Percentiles rank a stretch among this genome's conserved stretches.
Conservation (phyloP, 2,888 invertebrate species). For the Andrena bucephala region DNA sequence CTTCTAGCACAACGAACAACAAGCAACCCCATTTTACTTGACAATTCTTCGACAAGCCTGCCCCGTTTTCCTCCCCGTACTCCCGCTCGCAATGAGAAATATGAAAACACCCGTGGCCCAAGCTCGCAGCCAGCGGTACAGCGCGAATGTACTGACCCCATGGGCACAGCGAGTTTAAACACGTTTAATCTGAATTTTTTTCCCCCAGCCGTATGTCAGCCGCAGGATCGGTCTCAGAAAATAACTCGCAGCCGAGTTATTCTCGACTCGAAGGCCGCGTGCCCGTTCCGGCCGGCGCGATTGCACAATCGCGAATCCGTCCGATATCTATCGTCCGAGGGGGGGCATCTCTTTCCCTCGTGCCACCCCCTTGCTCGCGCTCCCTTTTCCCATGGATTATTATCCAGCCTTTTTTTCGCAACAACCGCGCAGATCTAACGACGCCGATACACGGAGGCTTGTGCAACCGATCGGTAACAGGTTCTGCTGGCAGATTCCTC, state of each 20-base stretch:
- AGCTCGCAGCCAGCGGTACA: too few relatives aligned
- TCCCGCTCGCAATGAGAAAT: too few relatives aligned
- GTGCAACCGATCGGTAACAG: constrained; percentile 55
- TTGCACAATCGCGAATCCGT: constrained; percentile 64
- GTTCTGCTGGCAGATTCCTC: constrained; percentile 51
- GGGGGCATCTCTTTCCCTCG: constrained; percentile 21
- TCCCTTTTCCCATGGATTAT: constrained; percentile 41
- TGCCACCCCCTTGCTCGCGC: constrained; percentile 19
- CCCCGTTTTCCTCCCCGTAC: too few relatives aligned
- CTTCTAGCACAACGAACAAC: too few relatives aligned
- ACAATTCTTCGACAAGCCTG: too few relatives aligned
- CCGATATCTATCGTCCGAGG: constrained; percentile 61
- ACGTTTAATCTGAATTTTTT: constrained; percentile 27
- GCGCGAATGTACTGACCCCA: neutral
- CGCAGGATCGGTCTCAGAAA: constrained; percentile 58
- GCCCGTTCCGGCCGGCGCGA: constrained; percentile 62
- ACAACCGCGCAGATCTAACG: constrained; percentile 52
- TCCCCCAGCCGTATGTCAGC: constrained; percentile 33
- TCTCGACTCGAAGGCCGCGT: constrained; percentile 70
- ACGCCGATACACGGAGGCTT: constrained; percentile 50
- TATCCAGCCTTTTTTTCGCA: constrained; percentile 33
- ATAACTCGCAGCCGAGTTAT: constrained; percentile 65
- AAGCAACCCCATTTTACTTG: too few relatives aligned
- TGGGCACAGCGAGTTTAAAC: neutral
- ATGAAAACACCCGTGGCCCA: too few relatives aligned